Base-by-base conservation (phyloP, 2,797 vertebrate species). In the Mionectes olivaceus region DNA sequence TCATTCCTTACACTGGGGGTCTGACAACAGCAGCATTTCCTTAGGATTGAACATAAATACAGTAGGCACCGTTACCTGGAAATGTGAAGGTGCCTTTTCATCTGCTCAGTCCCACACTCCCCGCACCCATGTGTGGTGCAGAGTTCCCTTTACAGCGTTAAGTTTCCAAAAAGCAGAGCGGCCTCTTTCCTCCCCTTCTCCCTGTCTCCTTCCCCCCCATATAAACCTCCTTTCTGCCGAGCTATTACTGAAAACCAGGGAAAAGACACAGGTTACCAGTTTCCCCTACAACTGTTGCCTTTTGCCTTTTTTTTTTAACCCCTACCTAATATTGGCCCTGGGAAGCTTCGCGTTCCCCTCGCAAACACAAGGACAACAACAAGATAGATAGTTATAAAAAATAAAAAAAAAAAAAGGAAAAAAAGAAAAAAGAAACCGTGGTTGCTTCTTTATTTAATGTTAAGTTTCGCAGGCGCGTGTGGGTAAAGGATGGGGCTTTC, bases 261-360 rank as follows among this genome's bases (percentile, higher is more conserved):
- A 5, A 8, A 5, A 8, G 23, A 49, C 2, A 3, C 5, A 4
- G 1, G 2, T 43, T 46, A 17, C 2, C 3, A 1, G n/a, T 30
- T 87, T n/a, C 35, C 37, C 46, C 14, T n/a, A 41, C 3, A 28
- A 46, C 2, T 2, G 2, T 0, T 14, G 17, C 46, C 9, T 61
- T 67, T 39, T 44, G 7, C 15, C 6, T 22, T 21, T 21, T 44
- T 19, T 43, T 44, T 19, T 19, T 44, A 22, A 13, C 19, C 52
- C 30, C 11, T 10, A 3, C 33, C 30, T 5, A 32, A 41, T 35
- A 10, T 44, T 65, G 39, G 6, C 6, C 13, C 19, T n/a, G 17
- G 10, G 18, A 64, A 39, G 16, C 6, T 50, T 27, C 23, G 3
- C 32, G 1, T 22, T 18, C 11, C 13, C 35, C 22, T 73, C 35